Evolutionary conservation across 37 sponge, comb jelly and placozoan genomes (phyloP), one percentile per base, ranked within the genome.

Genomic region (Agelas oroides): DNA sequence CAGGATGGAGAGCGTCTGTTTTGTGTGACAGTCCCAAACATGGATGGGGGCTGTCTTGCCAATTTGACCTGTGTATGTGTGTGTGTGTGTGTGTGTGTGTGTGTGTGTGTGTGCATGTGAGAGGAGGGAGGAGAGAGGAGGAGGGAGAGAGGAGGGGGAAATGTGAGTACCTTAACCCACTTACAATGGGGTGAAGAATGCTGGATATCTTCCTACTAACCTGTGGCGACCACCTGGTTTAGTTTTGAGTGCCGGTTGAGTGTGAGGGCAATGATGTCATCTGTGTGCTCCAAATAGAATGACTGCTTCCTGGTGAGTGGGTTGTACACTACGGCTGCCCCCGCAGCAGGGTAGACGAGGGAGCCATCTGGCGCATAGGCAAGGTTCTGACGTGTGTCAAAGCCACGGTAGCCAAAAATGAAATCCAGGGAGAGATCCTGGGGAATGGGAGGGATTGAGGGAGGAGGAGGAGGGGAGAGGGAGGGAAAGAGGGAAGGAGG

Each of bases 231-330:
- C 21, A 95, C 79, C 8, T 88, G 75, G 28, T 58, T 35, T 12
- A 85, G 77, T 63, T 85, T 91, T 18, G 78, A 83, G 60, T 84
- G 84, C 36, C 86, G 68, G 67, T 89, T 91, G 56, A 96, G 80
- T 58, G 85, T 60, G 16, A 98, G 63, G 59, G 91, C 90, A 17
- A 96, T 73, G 70, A 98, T 96, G 75, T 98, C 99, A 76, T 98
- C 99, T 55, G 90, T 98, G 90, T 98, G 99, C 82, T 98, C 92
- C 65, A 92, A 56, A 85, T 96, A 98, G 86, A 98, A 98, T 23
- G 89, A 75, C 84, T 98, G 99, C 23, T 68, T 59, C 39, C 73
- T 76, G 30, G 91, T 94, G 62, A 78, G 85, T 12, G 84, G 67
- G 76, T 96, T 78, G 54, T 73, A 88, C 20, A 98, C 92, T 27